Evolutionary conservation across 2,888 invertebrate species (phyloP).

Genomic region (Aproaerema taeniolella): DNA sequence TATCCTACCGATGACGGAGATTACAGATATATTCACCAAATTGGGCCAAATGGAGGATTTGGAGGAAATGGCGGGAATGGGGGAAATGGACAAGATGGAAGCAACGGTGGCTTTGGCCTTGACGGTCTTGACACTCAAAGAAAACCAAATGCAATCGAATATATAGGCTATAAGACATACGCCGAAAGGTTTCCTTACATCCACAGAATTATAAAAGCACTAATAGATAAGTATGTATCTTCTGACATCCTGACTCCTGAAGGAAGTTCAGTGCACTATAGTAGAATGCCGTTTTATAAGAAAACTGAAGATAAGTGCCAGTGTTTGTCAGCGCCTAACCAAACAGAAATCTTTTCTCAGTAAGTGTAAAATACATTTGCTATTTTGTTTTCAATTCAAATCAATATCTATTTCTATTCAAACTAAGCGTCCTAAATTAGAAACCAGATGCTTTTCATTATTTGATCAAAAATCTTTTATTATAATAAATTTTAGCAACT

Average conservation of each 20-base stretch:
- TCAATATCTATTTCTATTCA: too few species aligned
- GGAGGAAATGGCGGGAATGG: conserved; percentile 37
- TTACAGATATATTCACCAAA: conserved; percentile 67
- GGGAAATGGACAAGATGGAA: conserved; percentile 24
- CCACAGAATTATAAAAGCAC: conserved; percentile 46
- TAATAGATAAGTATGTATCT: conserved; percentile 55
- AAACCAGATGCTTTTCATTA: too few species aligned
- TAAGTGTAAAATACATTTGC: too few species aligned
- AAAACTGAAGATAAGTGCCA: conserved; percentile 55
- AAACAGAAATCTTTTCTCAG: conserved; percentile 48
- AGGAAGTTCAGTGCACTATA: conserved; percentile 40
- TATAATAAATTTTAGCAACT: too few species aligned
- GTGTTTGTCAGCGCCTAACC: conserved; percentile 31
- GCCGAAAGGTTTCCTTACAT: conserved; percentile 58
- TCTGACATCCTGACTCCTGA: conserved; percentile 35
- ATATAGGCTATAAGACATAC: conserved; percentile 50
- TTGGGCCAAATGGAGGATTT: conserved; percentile 39
- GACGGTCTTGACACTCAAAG: conserved; percentile 24
- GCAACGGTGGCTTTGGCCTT: conserved; percentile 25
- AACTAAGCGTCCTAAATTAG: too few species aligned
- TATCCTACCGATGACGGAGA: conserved; percentile 61
- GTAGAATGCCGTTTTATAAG: conserved; percentile 43
- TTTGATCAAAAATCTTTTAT: too few species aligned
- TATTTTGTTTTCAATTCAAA: too few species aligned
- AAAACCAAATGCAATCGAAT: conserved; percentile 34